Percentiles rank a stretch among this genome's conserved stretches.
These are phyloP conservation scores for Dusona sp. DNA, from an alignment of 2,888 invertebrate species.

Conservation along the genomic window DNA sequence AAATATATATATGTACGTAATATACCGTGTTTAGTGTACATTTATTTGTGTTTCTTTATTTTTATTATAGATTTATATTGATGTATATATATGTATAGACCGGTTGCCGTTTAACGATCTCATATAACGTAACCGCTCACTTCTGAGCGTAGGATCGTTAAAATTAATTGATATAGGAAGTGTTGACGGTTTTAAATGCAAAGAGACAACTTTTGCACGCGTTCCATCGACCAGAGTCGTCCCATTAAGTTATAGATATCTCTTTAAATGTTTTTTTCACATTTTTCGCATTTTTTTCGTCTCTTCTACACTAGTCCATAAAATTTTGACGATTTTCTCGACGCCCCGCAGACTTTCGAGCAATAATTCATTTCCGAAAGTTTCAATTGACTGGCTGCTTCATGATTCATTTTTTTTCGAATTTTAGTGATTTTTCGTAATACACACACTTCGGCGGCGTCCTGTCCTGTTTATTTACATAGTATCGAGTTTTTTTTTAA, in stretches of 20 bases:
- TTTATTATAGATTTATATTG: neutral
- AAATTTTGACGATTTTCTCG: conserved; percentile 16
- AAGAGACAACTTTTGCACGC: conserved; percentile 21
- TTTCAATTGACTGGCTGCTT: neutral
- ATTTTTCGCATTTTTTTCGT: neutral
- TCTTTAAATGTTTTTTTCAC: neutral
- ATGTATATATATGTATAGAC: conserved; percentile 33
- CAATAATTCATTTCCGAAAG: neutral
- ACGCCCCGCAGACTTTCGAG: neutral
- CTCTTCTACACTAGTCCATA: neutral
- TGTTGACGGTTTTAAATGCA: conserved; percentile 56
- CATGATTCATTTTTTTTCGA: neutral
- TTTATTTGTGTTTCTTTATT: neutral
- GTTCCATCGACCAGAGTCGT: conserved; percentile 16
- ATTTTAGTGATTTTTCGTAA: neutral
- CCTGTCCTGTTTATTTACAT: no score
- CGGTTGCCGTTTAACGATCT: conserved; percentile 65
- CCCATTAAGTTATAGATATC: neutral
- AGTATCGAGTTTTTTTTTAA: no score
- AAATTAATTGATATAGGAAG: conserved; percentile 71
- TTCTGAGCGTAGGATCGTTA: conserved; percentile 63
- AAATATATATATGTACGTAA: neutral
- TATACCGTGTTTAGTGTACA: neutral
- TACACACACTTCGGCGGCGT: neutral
- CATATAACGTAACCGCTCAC: conserved; percentile 59